Conservation (phyloP, 2,888 invertebrate species). For the Eilema caniola region DNA sequence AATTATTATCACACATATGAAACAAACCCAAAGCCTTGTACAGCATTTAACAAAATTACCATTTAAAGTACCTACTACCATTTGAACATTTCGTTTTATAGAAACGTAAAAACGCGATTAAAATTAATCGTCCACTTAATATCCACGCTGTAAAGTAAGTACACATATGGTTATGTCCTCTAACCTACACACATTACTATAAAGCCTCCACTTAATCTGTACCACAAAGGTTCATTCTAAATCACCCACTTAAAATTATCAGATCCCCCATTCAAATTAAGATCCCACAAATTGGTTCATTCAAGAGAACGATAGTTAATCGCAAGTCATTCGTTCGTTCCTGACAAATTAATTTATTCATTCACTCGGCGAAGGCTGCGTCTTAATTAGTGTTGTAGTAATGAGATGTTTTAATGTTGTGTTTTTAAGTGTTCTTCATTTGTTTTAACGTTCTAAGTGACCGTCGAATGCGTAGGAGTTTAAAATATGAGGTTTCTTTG, state of each 20-base stretch:
- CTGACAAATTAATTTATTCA: constrained; percentile 55
- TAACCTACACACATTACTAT: constrained; percentile 2
- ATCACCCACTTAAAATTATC: constrained; percentile 46
- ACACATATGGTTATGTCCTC: constrained; percentile 11
- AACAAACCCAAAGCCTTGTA: background rate
- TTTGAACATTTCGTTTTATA: background rate
- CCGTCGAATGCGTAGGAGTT: constrained; percentile 14
- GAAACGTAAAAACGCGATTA: background rate
- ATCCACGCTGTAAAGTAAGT: background rate
- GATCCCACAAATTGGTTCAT: constrained; percentile 56
- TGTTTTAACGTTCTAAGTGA: constrained; percentile 20
- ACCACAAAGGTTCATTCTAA: constrained; percentile 25
- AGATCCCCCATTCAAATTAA: constrained; percentile 51
- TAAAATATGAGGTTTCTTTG: background rate
- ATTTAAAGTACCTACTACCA: background rate
- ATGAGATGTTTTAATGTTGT: constrained; percentile 38
- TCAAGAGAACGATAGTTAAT: constrained; percentile 50
- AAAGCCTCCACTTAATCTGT: constrained; percentile 16
- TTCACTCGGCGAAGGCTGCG: constrained; percentile 36
- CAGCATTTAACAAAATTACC: background rate
- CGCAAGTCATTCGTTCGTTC: constrained; percentile 50
- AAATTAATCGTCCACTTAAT: constrained; percentile 8
- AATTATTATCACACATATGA: background rate
- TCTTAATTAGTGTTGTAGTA: constrained; percentile 48
- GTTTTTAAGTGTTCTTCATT: constrained; percentile 21